Evolutionary conservation across 1,140 invertebrate species (phyloP).

Genomic region (Elymnias hypermnestra): DNA sequence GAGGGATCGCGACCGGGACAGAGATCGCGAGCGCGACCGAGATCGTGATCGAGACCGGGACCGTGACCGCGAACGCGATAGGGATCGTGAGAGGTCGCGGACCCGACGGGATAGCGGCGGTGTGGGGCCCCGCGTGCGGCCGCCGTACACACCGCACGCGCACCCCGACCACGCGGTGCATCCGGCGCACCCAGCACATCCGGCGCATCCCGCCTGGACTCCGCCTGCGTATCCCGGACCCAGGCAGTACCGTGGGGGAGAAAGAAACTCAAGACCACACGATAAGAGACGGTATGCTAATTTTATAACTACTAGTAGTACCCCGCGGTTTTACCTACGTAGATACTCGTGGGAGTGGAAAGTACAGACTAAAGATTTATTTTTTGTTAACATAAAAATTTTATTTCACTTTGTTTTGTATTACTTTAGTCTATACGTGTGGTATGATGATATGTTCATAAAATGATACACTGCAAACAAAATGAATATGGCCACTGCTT

Average conservation of each 20-base stretch:
- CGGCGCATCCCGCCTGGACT: slow-evolving; percentile 46
- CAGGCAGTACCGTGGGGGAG: slow-evolving; percentile 49
- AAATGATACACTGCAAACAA: too few relatives aligned
- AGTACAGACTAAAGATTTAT: too few relatives aligned
- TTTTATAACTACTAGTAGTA: too few relatives aligned
- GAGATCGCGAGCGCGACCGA: slow-evolving; percentile 58
- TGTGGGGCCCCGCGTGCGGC: slow-evolving; percentile 36
- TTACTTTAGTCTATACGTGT: too few relatives aligned
- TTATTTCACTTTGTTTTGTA: too few relatives aligned
- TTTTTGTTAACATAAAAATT: too few relatives aligned
- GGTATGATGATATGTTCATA: too few relatives aligned
- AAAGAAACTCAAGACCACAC: slow-evolving; percentile 55
- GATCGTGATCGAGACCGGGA: slow-evolving; percentile 62
- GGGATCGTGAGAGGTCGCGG: slow-evolving; percentile 49
- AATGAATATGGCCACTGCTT: too few relatives aligned
- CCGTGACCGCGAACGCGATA: slow-evolving; percentile 38
- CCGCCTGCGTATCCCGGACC: slow-evolving; percentile 64
- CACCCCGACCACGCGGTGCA: slow-evolving; percentile 43
- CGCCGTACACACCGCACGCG: slow-evolving; percentile 40
- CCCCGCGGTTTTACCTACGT: too few relatives aligned
- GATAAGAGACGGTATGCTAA: slow-evolving; percentile 72
- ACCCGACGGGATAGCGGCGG: slow-evolving; percentile 65
- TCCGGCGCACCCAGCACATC: slow-evolving; percentile 29
- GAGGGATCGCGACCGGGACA: slow-evolving; percentile 41
- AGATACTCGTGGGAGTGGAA: too few relatives aligned